Conservation (phyloP, 2,888 invertebrate species). For the Crioceris asparagi region DNA sequence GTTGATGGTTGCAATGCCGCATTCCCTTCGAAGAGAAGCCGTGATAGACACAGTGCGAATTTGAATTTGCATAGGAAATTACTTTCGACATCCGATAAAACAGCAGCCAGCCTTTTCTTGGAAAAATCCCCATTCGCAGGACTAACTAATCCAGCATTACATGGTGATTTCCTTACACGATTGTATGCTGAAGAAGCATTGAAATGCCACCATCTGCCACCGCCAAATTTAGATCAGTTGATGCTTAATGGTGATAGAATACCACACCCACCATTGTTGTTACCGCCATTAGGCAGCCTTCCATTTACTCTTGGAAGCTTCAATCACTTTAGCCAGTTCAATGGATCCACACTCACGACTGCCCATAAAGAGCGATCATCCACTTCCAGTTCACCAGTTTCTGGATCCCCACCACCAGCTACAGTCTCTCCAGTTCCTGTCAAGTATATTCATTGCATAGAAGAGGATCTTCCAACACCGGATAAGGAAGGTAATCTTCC, state of each 20-base stretch:
- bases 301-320: constrained; percentile 42
- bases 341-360: constrained; percentile 32
- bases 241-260: constrained; percentile 41
- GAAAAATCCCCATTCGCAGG: constrained; percentile 45
- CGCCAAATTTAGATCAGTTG: constrained; percentile 38
- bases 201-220: constrained; percentile 38
- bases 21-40: constrained; percentile 84
- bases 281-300: constrained; percentile 48
- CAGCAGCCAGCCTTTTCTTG: constrained; percentile 36
- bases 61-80: constrained; percentile 84
- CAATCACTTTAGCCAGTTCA: constrained; percentile 37
- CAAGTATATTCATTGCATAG: constrained; percentile 48
- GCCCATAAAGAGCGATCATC: constrained; percentile 38
- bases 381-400: constrained; percentile 44
- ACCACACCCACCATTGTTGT: constrained; percentile 47
- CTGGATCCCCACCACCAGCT: constrained; percentile 40
- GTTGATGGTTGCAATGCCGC: constrained; percentile 92
- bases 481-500: constrained; percentile 57
- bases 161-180: constrained; percentile 68
- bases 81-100: constrained; percentile 55
- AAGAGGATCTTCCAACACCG: constrained; percentile 55
- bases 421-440: constrained; percentile 28
- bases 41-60: constrained; percentile 88
- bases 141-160: constrained; percentile 52
- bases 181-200: constrained; percentile 66